These are phyloP conservation scores for Sander vitreus DNA, from an alignment of 2,113 vertebrate genomes.

Conservation along the genomic window DNA sequence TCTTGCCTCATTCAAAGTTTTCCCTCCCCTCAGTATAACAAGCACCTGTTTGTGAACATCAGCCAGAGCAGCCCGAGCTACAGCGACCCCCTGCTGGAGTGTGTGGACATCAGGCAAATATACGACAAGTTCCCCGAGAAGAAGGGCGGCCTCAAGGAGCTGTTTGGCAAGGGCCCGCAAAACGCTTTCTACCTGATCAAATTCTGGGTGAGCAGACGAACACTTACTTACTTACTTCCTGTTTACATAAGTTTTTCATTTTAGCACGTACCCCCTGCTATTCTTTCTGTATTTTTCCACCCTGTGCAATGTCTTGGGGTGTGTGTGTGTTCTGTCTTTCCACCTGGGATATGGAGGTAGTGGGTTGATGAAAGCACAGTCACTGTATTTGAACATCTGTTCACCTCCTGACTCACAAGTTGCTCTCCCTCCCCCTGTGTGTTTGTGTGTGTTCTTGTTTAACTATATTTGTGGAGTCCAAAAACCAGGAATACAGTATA, in stretches of 20 bases:
- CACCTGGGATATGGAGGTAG: too few species aligned
- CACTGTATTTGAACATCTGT: constrained; percentile 87
- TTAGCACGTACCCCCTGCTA: background rate
- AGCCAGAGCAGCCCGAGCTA: constrained; percentile 94
- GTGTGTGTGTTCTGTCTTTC: too few species aligned
- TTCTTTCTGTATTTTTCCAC: constrained; percentile 54
- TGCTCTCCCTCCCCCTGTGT: constrained; percentile 35
- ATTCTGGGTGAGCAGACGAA: constrained; percentile 93
- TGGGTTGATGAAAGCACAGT: constrained; percentile 66
- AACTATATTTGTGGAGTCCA: too few species aligned
- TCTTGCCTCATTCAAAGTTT: background rate
- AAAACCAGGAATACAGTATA: too few species aligned
- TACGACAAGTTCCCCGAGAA: constrained; percentile 99
- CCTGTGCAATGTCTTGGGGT: constrained; percentile 26
- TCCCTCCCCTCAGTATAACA: constrained; percentile 90
- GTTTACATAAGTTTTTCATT: background rate
- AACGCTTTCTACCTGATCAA: constrained; percentile 99
- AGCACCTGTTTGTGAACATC: constrained; percentile 99
- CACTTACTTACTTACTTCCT: background rate
- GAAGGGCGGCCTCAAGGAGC: constrained; percentile 97
- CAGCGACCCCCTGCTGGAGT: constrained; percentile 95
- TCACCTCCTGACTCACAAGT: constrained; percentile 70
- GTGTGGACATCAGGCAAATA: constrained; percentile 98
- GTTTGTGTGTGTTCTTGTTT: constrained; percentile 9
- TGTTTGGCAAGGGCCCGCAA: constrained; percentile 95